Percentiles rank a stretch among this genome's conserved stretches.
These are phyloP conservation scores for Platalea minor DNA, from an alignment of 2,797 vertebrate genomes.

Conservation along the genomic window DNA sequence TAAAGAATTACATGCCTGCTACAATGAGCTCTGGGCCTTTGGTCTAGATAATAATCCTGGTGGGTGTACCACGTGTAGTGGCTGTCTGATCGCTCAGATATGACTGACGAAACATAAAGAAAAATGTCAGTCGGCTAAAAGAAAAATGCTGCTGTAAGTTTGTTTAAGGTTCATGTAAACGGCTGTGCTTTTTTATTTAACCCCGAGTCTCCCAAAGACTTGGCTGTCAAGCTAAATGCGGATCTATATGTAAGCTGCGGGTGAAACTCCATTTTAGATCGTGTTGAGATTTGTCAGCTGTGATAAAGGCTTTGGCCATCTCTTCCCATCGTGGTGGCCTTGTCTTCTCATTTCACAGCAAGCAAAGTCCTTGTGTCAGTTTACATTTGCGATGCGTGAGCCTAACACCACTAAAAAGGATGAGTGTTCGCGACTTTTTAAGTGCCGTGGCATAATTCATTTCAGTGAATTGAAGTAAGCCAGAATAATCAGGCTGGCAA, in stretches of 20 bases:
- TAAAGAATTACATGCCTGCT: conserved; percentile 90
- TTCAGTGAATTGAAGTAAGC: not conserved
- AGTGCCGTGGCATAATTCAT: conserved; percentile 32
- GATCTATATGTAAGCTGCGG: not conserved
- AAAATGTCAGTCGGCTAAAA: conserved; percentile 89
- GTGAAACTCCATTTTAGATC: not conserved
- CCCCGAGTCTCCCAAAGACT: conserved; percentile 52
- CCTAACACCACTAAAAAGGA: not conserved
- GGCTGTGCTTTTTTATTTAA: conserved; percentile 66
- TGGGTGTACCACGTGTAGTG: conserved; percentile 81
- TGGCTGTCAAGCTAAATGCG: not conserved
- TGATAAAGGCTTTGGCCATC: not conserved
- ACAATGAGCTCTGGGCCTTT: conserved; percentile 86
- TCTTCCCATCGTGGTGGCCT: not conserved
- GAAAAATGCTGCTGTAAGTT: conserved; percentile 87
- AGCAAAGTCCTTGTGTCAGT: not conserved
- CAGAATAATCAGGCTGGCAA: conserved; percentile 22
- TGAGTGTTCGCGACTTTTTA: not conserved
- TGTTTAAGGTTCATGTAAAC: conserved; percentile 88
- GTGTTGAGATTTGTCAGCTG: conserved; percentile 8
- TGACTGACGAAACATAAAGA: conserved; percentile 84
- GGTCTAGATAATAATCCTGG: conserved; percentile 95
- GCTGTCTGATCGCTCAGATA: conserved; percentile 94
- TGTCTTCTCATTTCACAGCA: not conserved
- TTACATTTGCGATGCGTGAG: not conserved